phyloP scores from a whole-genome alignment of 2,113 vertebrate species.

The Beaufortia kweichowensis region DNA sequence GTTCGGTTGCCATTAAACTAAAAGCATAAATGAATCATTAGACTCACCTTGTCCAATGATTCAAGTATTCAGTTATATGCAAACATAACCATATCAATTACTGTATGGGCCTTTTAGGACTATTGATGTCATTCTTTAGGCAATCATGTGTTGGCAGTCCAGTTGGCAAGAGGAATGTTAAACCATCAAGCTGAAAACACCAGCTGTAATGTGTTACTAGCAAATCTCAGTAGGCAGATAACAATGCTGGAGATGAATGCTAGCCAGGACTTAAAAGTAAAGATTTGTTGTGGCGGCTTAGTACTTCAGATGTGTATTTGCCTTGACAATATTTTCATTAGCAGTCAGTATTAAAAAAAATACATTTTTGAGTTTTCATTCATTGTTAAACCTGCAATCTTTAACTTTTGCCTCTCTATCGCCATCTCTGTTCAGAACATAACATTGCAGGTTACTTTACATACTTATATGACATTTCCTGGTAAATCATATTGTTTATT shows the following conservation, averaged over 20 bases:
- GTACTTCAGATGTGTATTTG: too few species aligned
- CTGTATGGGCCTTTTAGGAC: background rate
- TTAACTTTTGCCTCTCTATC: too few species aligned
- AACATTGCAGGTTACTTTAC: too few species aligned
- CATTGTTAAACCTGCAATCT: too few species aligned
- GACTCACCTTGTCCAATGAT: background rate
- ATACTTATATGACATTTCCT: too few species aligned
- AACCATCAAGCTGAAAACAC: constrained; percentile 59
- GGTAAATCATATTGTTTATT: too few species aligned
- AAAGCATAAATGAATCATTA: constrained; percentile 24
- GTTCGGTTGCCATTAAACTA: background rate
- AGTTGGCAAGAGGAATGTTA: constrained; percentile 47
- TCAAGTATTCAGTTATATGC: background rate
- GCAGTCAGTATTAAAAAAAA: too few species aligned
- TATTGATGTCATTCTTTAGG: background rate
- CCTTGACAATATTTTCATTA: too few species aligned
- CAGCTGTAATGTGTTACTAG: constrained; percentile 53
- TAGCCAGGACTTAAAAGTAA: background rate
- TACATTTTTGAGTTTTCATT: too few species aligned
- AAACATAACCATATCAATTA: background rate
- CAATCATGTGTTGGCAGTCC: constrained; percentile 1
- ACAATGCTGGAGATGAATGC: constrained; percentile 45
- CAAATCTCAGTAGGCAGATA: constrained; percentile 56
- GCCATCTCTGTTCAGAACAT: too few species aligned
- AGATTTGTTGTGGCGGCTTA: too few species aligned